These are phyloP conservation scores for Hydrochoerus hydrochaeris DNA, from an alignment of 2,113 vertebrate genomes.

Conservation along the genomic window DNA sequence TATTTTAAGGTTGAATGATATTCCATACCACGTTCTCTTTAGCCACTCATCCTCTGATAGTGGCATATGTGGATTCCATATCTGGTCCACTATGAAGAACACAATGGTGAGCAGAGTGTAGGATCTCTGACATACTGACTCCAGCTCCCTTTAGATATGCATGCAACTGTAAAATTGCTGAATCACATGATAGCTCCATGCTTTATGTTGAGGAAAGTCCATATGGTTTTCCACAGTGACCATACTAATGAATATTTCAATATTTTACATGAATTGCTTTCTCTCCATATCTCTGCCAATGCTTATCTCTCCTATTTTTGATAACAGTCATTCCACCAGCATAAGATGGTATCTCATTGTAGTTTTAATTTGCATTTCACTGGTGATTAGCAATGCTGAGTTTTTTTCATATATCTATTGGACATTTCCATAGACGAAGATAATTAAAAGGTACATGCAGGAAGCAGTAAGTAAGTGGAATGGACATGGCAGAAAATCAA, in stretches of 20 bases:
- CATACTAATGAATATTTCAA: background rate
- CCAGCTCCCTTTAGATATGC: background rate
- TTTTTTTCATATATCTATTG: background rate
- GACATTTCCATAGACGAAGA: background rate
- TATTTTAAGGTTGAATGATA: background rate
- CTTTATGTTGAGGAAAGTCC: background rate
- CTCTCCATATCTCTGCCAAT: background rate
- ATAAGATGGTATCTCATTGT: background rate
- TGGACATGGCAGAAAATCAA: background rate
- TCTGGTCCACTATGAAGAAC: background rate
- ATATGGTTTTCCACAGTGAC: background rate
- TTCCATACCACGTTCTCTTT: background rate
- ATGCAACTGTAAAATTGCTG: background rate
- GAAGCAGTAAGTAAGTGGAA: background rate
- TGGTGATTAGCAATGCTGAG: background rate
- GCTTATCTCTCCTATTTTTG: background rate
- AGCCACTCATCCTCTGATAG: background rate
- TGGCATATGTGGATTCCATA: background rate
- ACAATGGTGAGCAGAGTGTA: background rate
- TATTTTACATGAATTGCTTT: background rate
- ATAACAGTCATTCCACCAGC: background rate
- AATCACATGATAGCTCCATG: background rate
- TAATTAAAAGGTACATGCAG: background rate
- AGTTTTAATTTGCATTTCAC: background rate
- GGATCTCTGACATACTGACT: background rate